These are phyloP conservation scores for Nansenia antarctica DNA, from an alignment of 2,113 vertebrate species.

Conservation along the genomic window DNA sequence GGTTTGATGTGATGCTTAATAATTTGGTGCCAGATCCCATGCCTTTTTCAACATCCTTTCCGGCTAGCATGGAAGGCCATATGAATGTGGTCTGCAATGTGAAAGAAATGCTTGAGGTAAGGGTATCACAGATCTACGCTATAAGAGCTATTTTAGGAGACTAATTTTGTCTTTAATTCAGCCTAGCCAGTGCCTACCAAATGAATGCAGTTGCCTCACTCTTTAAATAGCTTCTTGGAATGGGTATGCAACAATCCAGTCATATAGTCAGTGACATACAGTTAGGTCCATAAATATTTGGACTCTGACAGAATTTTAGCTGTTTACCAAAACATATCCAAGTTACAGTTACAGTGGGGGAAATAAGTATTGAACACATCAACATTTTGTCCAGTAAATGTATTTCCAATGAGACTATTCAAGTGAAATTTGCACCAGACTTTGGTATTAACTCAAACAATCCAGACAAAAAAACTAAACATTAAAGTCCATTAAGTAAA, in stretches of 20 bases:
- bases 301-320: too few relatives aligned
- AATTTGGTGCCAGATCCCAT: constrained; percentile 13
- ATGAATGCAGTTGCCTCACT: constrained; percentile 40
- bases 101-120: constrained; percentile 8
- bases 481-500: too few relatives aligned
- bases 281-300: too few relatives aligned
- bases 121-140: constrained; percentile 19
- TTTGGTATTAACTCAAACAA: too few relatives aligned
- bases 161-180: constrained; percentile 46
- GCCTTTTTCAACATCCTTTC: constrained; percentile 10
- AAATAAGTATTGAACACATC: too few relatives aligned
- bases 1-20: constrained; percentile 33
- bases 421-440: too few relatives aligned
- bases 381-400: too few relatives aligned
- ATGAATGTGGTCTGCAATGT: background rate
- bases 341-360: too few relatives aligned
- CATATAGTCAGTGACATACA: constrained; percentile 53
- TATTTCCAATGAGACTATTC: too few relatives aligned
- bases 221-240: constrained; percentile 58
- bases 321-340: too few relatives aligned
- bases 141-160: constrained; percentile 58
- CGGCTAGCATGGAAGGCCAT: background rate
- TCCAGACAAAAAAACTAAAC: too few relatives aligned
- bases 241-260: constrained; percentile 53
- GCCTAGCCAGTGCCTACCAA: constrained; percentile 49